A percentile compares a stretch with the other conserved stretches of the same genome.
Conservation (phyloP, 2,113 vertebrate genomes). For the Asarcornis scutulata region DNA sequence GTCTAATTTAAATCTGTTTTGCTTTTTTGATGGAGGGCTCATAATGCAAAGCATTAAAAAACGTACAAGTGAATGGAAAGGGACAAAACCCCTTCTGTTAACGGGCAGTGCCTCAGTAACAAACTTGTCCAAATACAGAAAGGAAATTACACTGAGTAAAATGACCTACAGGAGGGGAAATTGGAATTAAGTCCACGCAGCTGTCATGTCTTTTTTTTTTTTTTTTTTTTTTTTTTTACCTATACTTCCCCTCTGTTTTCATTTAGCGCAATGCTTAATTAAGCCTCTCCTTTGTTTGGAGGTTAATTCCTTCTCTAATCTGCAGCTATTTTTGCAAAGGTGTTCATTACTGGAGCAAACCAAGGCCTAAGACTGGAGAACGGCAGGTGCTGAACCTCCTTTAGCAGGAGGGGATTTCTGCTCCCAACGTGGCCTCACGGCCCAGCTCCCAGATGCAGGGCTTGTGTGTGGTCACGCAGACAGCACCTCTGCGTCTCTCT, state of each 20-base stretch:
- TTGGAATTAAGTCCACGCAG: conserved; percentile 23
- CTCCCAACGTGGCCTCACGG: fast-evolving
- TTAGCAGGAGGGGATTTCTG: not conserved
- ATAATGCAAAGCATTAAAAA: conserved; percentile 34
- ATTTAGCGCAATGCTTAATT: not conserved
- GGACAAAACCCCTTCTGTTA: not conserved
- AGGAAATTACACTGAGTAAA: conserved; percentile 48
- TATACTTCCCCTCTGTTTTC: conserved; percentile 18
- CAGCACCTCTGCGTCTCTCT: not conserved
- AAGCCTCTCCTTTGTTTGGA: conserved; percentile 41
- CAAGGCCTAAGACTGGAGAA: conserved; percentile 15
- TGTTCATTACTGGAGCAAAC: not conserved
- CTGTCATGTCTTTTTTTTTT: not conserved
- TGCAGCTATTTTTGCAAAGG: conserved; percentile 36
- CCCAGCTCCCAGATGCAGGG: fast-evolving
- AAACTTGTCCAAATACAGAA: not conserved
- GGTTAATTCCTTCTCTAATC: conserved; percentile 45
- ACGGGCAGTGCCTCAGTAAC: not conserved
- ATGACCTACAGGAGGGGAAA: conserved; percentile 32
- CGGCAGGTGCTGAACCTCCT: not conserved
- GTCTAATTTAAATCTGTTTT: conserved; percentile 66
- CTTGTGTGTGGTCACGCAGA: not conserved
- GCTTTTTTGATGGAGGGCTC: conserved; percentile 10
- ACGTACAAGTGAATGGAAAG: conserved; percentile 23
- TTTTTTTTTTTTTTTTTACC: not conserved